These are phyloP conservation scores for Tetheella fluctuosa DNA, from an alignment of 2,888 invertebrate genomes.

Conservation along the genomic window DNA sequence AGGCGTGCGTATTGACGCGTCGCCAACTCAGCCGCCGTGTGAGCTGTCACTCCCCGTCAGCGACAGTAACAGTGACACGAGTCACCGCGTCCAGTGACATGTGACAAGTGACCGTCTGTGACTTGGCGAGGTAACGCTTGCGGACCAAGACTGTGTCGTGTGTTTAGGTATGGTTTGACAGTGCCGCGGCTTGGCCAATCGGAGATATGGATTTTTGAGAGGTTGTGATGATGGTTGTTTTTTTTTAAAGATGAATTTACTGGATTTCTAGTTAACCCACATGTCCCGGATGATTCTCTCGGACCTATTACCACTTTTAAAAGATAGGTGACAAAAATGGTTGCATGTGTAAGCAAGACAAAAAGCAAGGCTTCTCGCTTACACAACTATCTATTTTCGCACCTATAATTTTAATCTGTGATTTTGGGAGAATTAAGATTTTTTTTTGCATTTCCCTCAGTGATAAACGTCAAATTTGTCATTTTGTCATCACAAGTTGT, in stretches of 20 bases:
- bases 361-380: neutral
- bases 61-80: conserved; percentile 12
- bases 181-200: neutral
- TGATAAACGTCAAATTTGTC: neutral
- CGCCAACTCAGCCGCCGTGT: conserved; percentile 33
- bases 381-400: neutral
- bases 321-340: too few relatives aligned
- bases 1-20: conserved; percentile 78
- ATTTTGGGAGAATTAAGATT: neutral
- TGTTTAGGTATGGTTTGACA: conserved; percentile 1
- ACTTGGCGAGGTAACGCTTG: conserved; percentile 1
- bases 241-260: neutral
- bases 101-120: conserved; percentile 10
- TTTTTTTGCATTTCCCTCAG: neutral
- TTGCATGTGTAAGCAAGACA: too few relatives aligned
- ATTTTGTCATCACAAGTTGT: neutral
- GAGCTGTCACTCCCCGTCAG: conserved; percentile 9
- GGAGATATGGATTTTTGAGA: neutral
- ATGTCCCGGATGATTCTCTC: too few relatives aligned
- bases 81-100: conserved; percentile 19
- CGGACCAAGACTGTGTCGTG: conserved; percentile 6
- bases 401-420: neutral
- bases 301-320: too few relatives aligned
- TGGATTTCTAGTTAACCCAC: too few relatives aligned
- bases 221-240: neutral